These are phyloP conservation scores for Cephus runcator DNA, from an alignment of 2,888 invertebrate species.

Conservation along the genomic window DNA sequence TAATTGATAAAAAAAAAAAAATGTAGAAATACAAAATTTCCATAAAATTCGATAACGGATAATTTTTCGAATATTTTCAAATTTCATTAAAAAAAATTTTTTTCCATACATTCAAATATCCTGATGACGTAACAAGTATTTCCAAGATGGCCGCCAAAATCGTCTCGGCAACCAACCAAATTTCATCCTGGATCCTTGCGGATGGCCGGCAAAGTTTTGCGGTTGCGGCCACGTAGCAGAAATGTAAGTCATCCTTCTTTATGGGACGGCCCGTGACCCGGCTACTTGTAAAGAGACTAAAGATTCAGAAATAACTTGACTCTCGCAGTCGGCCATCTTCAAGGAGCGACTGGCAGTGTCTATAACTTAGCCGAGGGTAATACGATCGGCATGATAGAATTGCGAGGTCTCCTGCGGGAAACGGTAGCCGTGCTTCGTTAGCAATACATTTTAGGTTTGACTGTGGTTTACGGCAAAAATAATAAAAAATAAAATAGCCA, in stretches of 20 bases:
- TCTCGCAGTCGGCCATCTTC: constrained; percentile 24
- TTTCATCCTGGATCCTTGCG: constrained; percentile 24
- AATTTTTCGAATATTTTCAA: no score
- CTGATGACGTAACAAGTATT: not conserved
- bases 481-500: not conserved
- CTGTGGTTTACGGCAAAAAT: not conserved
- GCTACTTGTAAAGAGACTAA: constrained; percentile 64
- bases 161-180: constrained; percentile 20
- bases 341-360: constrained; percentile 32
- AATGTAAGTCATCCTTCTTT: constrained; percentile 63
- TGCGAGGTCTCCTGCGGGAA: not conserved
- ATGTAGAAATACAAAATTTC: no score
- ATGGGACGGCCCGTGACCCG: constrained; percentile 60
- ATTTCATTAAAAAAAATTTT: no score
- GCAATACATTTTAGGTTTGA: not conserved
- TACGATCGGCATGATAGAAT: constrained; percentile 42
- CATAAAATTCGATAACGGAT: no score
- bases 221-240: constrained; percentile 55
- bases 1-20: no score
- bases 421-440: not conserved
- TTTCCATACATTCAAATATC: not conserved
- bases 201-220: constrained; percentile 56
- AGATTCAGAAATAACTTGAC: constrained; percentile 60
- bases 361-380: constrained; percentile 43
- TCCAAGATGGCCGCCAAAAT: no score